Evolutionary conservation across 2,113 vertebrate genomes (phyloP).

Genomic region (Phrynosoma blainvillii): DNA sequence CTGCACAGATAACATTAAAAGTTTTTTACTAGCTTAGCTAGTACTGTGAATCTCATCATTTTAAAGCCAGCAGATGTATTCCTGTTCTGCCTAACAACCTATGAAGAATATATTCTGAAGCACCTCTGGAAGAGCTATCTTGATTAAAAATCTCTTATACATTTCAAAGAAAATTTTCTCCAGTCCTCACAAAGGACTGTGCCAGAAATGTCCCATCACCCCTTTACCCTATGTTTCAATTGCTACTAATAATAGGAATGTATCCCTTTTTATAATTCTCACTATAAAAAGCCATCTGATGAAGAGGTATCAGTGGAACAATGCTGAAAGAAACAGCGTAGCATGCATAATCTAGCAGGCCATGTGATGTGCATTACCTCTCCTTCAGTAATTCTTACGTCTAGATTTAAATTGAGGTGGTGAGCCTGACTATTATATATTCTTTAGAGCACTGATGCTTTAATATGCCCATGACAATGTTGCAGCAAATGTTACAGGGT

Average conservation of each 20-base stretch:
- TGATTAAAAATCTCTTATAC: background rate
- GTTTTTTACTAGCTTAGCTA: background rate
- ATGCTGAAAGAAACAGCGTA: background rate
- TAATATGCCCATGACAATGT: background rate
- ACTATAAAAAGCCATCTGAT: conserved; percentile 8
- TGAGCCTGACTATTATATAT: background rate
- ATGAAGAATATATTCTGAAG: background rate
- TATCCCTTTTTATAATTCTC: background rate
- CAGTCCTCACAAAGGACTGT: background rate
- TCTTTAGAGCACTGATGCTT: background rate
- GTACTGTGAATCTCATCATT: background rate
- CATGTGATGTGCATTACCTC: background rate
- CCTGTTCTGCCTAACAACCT: conserved; percentile 8
- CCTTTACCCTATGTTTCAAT: background rate
- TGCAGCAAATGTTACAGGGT: background rate
- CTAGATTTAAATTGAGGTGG: conserved; percentile 22
- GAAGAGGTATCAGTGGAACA: conserved; percentile 3
- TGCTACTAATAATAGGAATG: conserved; percentile 20
- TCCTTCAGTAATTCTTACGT: background rate
- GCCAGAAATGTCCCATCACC: background rate
- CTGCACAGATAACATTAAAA: background rate
- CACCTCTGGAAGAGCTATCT: conserved; percentile 13
- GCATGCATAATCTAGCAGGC: background rate
- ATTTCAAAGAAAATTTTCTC: background rate
- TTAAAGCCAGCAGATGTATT: background rate